Evolutionary conservation across 2,888 invertebrate species (phyloP), one percentile per base, ranked within the genome.

Genomic region (Pseudococcus viburni): DNA sequence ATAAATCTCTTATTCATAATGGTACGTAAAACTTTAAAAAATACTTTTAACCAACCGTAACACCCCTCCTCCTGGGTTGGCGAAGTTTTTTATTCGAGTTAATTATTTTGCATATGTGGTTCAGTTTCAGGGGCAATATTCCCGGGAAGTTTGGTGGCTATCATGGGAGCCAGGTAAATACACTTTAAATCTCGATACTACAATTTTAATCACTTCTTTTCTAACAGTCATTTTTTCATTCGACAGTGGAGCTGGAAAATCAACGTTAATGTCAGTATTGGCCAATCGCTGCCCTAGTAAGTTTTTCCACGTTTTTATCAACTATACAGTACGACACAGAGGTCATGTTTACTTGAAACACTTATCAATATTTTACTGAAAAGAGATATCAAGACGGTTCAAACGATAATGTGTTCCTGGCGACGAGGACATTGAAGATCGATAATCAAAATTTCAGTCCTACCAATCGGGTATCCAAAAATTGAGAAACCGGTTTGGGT

Each of bases 201-300:
- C 39, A 42, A 80, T 42, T 42, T 11, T 42, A 42, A 77, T 39
- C 8, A 33, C 1, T 39, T 39, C 0, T 77, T 39, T 39, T n/a
- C 19, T 6, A 59, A 19, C n/a, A 11, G 12, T 51, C 17, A 33
- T 2, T 33, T 33, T 33, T 19, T 59, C 5, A n/a, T 46, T 39
- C 19, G n/a, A 80, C 91, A 96, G 96, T 92, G 98, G 98, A 17
- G 96, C 97, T 17, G 98, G 98, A 0, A 98, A 98, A 92, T 97
- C 96, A 89, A 97, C 97, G 0, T 92, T 98, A 84, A 96, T 98
- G 96, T 94, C 95, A 87, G 95, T 96, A 22, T 92, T 98, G 89
- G 96, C 96, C 17, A 94, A 95, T 91, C 93, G 97, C 91, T 94
- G 93, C 90, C 93, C 95, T 91, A 94, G 96, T 96, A 92, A 59